These are phyloP conservation scores for Meloidogyne hapla DNA, from an alignment of 1,140 invertebrate genomes.

Conservation along the genomic window DNA sequence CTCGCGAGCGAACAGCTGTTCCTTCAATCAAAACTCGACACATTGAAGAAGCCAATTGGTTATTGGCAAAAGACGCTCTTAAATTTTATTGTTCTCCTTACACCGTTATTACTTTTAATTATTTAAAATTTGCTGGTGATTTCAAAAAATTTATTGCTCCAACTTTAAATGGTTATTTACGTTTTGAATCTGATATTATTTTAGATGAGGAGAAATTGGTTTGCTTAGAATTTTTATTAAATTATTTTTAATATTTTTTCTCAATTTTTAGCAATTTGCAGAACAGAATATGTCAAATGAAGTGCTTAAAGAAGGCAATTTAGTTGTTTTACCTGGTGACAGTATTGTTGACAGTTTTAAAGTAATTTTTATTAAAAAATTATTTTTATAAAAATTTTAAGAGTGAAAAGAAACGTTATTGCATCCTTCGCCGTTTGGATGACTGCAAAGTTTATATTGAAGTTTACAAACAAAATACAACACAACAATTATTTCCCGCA, in stretches of 20 bases:
- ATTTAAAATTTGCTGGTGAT: conserved; percentile 44
- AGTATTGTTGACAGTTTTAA: conserved; percentile 50
- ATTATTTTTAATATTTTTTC: neutral
- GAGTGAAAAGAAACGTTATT: conserved; percentile 48
- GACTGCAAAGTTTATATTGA: conserved; percentile 36
- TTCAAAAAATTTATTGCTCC: conserved; percentile 50
- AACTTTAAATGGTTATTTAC: conserved; percentile 22
- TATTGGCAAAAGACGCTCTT: conserved; percentile 38
- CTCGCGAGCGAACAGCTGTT: conserved; percentile 37
- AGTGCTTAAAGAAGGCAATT: conserved; percentile 45
- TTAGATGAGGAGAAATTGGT: conserved; percentile 43
- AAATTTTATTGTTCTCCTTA: conserved; percentile 43
- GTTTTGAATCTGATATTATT: conserved; percentile 41
- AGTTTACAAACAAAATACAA: conserved; percentile 39
- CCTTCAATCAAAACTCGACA: conserved; percentile 34
- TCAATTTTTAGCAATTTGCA: neutral
- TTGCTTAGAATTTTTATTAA: no score
- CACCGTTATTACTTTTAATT: conserved; percentile 50
- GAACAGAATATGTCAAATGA: conserved; percentile 16
- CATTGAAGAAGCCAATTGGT: conserved; percentile 40
- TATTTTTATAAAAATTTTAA: neutral
- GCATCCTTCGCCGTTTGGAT: conserved; percentile 34
- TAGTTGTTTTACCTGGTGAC: conserved; percentile 47
- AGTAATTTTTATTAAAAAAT: conserved; percentile 18
- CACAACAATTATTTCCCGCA: conserved; percentile 21